Base-by-base conservation (phyloP, 2,113 vertebrate genomes). In the Numenius arquata region DNA sequence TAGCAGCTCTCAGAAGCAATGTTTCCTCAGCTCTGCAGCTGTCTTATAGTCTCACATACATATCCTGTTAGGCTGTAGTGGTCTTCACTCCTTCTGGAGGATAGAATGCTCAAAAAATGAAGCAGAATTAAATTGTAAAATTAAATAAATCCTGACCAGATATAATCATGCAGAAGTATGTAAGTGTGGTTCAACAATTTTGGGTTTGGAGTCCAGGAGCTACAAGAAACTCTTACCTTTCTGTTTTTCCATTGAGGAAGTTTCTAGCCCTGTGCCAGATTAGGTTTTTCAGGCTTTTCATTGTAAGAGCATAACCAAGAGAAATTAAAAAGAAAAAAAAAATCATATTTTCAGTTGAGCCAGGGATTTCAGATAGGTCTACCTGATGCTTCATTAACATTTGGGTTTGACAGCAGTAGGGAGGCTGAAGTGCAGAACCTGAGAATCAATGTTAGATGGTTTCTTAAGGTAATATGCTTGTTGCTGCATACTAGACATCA, bases 311-410 rank as follows among this genome's bases (percentile, higher is more conserved):
- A 22, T 12, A 53, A 43, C 8, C 6, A 82, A 53, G 10, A 61
- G 26, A 73, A 41, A 83, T 30, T 32, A 21, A 65, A 58, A 67
- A 86, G n/a, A 29, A 23, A 19, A 8, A 21, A 48, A 45, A 15
- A 27, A 3, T 8, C 2, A 0, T 7, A 7, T 61, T 89, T 89
- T 59, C 20, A n/a, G 0, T 21, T 52, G 9, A 83, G 36, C 10
- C 6, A 5, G 53, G 23, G 17, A 41, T 47, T 90, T 85, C 18
- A 34, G 21, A 58, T 63, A 12, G 10, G 5, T 48, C 71, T 85
- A 9, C 30, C 30, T 58, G 32, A 23, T 45, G 5, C 30, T 77
- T 85, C n/a, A 15, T 76, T 77, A 62, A n/a, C 5, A 7, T 7
- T 73, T n/a, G 40, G 8, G 3, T 52, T 90, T 65, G 82, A 48